Evolutionary conservation across 1,140 invertebrate genomes (phyloP), one percentile per base, ranked within the genome.

Genomic region (Neoseiulus cucumeris): DNA sequence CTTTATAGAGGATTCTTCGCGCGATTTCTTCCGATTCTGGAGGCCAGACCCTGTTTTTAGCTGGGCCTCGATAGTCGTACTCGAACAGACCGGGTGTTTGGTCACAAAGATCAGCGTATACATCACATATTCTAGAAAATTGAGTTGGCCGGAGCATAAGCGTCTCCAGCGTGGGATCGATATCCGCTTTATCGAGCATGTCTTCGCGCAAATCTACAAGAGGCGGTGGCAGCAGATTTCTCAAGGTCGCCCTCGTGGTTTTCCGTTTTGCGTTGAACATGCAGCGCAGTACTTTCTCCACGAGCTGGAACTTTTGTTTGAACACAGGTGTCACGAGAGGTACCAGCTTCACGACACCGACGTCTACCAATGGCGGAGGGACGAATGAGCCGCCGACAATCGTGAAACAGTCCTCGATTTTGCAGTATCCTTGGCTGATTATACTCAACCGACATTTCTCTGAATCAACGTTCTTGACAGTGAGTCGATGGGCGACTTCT

Each of bases 291-390:
- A 99, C 83, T 80, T 95, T 97, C 73, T 98, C 91, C 47, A 95
- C 84, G 14, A 93, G 73, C 68, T 83, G 75, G 76, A 96, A 98
- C 0, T 88, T 83, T 30, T 89, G 77, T 9, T 73, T 70, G 68
- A 92, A 87, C 4, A 83, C 72, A 1, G 95, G 93, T 59, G 80
- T 74, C 69, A 82, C 82, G 2, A 85, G 73, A 2, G 96, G 94
- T 25, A 82, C 81, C 55, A 98, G 81, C 55, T 85, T 84, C 0
- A 98, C 91, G 9, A 98, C 86, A 51, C 89, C 91, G 4, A 96
- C 93, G 79, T 98, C 90, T 7, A 99, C 93, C 65, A 98, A 82
- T 0, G 95, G 93, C 72, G 86, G 83, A 0, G 95, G 95, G 51
- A 96, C 79, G 81, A 98, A 98, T 7, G 86, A 85, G 69, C 76